phyloP scores from a whole-genome alignment of 1,140 invertebrate species.

The Drosophila sechellia region DNA sequence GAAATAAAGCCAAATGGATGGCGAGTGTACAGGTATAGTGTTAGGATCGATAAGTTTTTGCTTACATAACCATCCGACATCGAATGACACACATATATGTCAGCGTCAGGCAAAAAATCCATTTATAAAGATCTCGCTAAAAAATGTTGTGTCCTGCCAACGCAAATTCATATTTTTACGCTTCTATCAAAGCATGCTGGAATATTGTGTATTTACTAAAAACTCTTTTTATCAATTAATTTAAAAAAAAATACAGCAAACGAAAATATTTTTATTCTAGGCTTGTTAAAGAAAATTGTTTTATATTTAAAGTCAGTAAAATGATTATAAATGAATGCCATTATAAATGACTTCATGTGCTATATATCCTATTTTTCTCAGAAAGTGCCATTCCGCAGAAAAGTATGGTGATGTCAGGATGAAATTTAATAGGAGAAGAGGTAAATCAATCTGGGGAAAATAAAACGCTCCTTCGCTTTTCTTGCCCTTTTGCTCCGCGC shows the following conservation, averaged over 20 bases:
- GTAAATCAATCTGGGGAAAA: neutral
- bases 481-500: constrained; percentile 5
- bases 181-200: too few relatives aligned
- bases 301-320: too few relatives aligned
- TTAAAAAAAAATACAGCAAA: too few relatives aligned
- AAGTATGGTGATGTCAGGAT: constrained; percentile 17
- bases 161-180: neutral
- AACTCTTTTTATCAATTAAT: too few relatives aligned
- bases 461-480: constrained; percentile 5
- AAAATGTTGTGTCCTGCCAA: neutral
- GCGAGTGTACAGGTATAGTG: constrained; percentile 21
- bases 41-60: constrained; percentile 36
- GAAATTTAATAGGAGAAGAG: neutral
- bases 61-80: neutral
- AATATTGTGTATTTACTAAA: too few relatives aligned
- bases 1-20: constrained; percentile 35
- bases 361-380: neutral
- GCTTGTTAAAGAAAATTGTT: too few relatives aligned
- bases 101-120: neutral
- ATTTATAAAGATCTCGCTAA: neutral
- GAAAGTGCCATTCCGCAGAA: neutral
- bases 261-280: too few relatives aligned
- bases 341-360: too few relatives aligned
- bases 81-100: neutral
- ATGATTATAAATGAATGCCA: too few relatives aligned